Base-by-base conservation (phyloP, 2,797 vertebrate genomes). In the Psittacula echo region DNA sequence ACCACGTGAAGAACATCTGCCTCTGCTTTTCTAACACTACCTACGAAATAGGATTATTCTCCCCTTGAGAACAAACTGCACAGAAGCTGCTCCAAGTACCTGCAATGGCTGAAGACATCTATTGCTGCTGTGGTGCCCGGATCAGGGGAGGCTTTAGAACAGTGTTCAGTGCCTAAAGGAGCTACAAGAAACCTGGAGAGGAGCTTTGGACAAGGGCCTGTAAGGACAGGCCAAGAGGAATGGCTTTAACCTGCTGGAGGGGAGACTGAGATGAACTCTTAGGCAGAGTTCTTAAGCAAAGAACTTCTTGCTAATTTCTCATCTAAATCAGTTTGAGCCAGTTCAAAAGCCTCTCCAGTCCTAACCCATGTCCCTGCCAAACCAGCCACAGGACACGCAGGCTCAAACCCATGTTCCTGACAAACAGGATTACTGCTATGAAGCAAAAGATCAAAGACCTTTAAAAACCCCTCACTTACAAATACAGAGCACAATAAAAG, bases 1-100 rank as follows among this genome's bases (percentile, higher is more conserved):
- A 8, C 72, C 95, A 80, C 12, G 50, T 85, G 87, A 89, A 15
- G 90, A 96, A 83, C 93, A 94, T 85, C 90, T 95, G 95, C 92
- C 87, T 87, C 86, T 72, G 51, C 87, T 89, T 77, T 45, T 39
- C 7, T 20, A 85, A 10, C n/a, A 60, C 78, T 6, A 61, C 32
- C 84, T 76, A 34, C 29, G 51, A 87, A 92, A 89, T 10, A 72
- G 95, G 92, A 94, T 96, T 94, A 92, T 29, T 51, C 39, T 45
- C 56, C 74, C 72, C 95, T 13, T 1, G 68, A 74, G 85, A 87
- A 47, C 66, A 53, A 82, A 70, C 44, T 0, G 0, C 21, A 12
- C 65, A n/a, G 80, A 39, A 60, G 90, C 62, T 93, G 48, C 78
- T 1, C 83, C 32, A 27, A 84, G 60, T 9, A 95, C 86, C 84